phyloP scores from a whole-genome alignment of 2,888 invertebrate species.

The Drosophila lacicola region DNA sequence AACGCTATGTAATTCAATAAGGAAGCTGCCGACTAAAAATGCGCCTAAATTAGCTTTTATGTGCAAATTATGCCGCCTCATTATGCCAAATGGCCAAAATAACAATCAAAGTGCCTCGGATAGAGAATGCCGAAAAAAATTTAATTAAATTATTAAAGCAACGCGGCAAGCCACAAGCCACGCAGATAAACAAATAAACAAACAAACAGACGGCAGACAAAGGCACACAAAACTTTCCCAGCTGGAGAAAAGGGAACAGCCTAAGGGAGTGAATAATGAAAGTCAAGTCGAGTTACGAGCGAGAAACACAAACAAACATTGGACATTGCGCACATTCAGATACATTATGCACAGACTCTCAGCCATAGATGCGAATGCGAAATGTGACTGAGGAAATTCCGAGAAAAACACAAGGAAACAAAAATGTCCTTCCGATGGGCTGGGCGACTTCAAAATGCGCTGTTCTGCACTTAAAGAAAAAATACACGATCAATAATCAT shows the following conservation, averaged over 20 bases:
- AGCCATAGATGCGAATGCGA: constrained; percentile 56
- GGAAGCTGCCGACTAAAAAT: constrained; percentile 62
- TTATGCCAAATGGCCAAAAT: constrained; percentile 70
- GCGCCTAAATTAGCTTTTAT: constrained; percentile 65
- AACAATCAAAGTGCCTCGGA: constrained; percentile 64
- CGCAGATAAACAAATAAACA: constrained; percentile 49
- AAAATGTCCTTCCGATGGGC: background rate
- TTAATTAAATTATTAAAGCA: constrained; percentile 76
- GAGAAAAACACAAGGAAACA: constrained; percentile 18
- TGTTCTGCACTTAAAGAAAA: background rate
- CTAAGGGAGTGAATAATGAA: constrained; percentile 56
- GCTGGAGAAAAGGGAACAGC: constrained; percentile 11
- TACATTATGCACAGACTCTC: constrained; percentile 75
- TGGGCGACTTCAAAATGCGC: constrained; percentile 22
- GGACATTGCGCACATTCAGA: constrained; percentile 58
- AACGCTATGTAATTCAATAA: constrained; percentile 61
- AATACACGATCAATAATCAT: background rate
- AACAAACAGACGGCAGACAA: constrained; percentile 32
- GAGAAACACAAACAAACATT: constrained; percentile 46
- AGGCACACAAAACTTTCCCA: constrained; percentile 46
- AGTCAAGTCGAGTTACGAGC: constrained; percentile 56
- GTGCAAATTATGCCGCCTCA: constrained; percentile 72
- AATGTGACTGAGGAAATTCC: constrained; percentile 30
- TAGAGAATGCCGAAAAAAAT: constrained; percentile 41
- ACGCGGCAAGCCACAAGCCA: constrained; percentile 67